Percentiles rank a stretch among this genome's conserved stretches.
phyloP scores from a whole-genome alignment of 2,888 invertebrate species.

The Hoplodrina ambigua region DNA sequence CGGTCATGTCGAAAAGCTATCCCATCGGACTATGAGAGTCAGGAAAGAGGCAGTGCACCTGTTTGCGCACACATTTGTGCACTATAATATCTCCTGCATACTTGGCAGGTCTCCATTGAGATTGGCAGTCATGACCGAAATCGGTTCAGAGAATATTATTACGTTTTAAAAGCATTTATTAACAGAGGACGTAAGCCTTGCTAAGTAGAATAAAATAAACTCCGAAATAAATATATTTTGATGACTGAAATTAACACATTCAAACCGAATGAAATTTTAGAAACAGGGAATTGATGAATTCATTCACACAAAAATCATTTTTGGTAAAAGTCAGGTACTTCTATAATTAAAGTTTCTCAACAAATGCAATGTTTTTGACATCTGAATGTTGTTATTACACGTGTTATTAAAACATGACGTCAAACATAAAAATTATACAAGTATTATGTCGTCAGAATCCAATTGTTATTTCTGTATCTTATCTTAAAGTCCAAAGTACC shows the following conservation, averaged over 20 bases:
- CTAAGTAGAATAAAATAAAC: background rate
- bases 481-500: background rate
- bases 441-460: too few species aligned
- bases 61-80: too few species aligned
- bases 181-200: background rate
- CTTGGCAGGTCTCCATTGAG: too few species aligned
- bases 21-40: too few species aligned
- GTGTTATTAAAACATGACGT: background rate
- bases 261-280: background rate
- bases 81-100: too few species aligned
- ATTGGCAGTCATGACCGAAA: too few species aligned
- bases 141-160: too few species aligned
- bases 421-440: too few species aligned
- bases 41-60: too few species aligned
- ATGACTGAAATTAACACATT: background rate
- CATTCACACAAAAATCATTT: background rate
- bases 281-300: background rate
- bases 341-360: background rate
- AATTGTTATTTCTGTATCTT: slow-evolving; percentile 11
- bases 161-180: background rate
- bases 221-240: background rate
- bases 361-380: background rate
- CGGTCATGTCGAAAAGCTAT: too few species aligned
- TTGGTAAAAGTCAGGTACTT: background rate
- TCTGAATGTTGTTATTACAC: background rate